phyloP scores from a whole-genome alignment of 2,797 vertebrate genomes.

The Muscicapa striata region DNA sequence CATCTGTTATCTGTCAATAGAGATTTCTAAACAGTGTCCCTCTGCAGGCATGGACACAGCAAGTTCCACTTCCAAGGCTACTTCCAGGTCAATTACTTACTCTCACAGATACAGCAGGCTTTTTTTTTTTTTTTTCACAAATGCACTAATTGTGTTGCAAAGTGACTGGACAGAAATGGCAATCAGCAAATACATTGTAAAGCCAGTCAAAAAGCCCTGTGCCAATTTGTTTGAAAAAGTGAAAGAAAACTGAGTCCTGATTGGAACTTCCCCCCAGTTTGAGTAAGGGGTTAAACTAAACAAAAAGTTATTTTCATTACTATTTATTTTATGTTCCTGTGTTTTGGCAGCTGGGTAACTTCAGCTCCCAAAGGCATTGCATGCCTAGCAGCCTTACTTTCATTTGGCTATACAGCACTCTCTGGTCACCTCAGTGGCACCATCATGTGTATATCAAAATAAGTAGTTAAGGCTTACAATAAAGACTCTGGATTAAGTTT shows the following conservation, averaged over 20 bases:
- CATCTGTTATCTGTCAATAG: background rate
- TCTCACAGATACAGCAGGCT: background rate
- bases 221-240: background rate
- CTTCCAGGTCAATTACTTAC: background rate
- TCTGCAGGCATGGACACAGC: background rate
- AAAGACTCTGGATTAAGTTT: background rate
- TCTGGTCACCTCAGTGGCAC: background rate
- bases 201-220: background rate
- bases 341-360: background rate
- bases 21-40: background rate
- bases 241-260: background rate
- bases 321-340: background rate
- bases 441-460: background rate
- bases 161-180: background rate
- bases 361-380: background rate
- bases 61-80: background rate
- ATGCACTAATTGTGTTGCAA: background rate
- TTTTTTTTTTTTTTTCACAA: background rate
- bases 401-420: background rate
- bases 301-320: background rate
- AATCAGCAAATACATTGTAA: background rate
- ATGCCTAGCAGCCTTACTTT: background rate
- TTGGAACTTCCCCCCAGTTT: fast-evolving
- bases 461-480: background rate
- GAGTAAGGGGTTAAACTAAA: background rate